Percentiles rank a stretch among this genome's conserved stretches.
These are phyloP conservation scores for Cepphus grylle DNA, from an alignment of 2,113 vertebrate genomes.

Conservation along the genomic window DNA sequence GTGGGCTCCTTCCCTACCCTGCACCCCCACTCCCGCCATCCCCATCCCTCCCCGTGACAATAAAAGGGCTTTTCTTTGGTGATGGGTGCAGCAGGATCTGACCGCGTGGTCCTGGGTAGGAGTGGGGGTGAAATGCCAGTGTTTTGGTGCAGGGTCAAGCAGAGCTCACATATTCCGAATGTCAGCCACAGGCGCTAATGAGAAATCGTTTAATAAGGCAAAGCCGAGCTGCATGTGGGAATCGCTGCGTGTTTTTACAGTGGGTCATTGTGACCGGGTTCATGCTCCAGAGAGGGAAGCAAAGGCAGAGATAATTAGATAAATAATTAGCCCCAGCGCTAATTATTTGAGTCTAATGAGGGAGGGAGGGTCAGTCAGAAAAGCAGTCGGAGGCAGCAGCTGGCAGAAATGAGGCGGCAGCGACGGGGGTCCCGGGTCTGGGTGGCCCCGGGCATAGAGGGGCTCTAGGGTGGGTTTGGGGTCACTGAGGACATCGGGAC, in stretches of 20 bases:
- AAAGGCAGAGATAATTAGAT: neutral
- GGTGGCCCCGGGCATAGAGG: neutral
- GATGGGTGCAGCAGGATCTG: neutral
- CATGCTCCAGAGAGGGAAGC: neutral
- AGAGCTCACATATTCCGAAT: fast-evolving
- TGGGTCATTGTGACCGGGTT: fast-evolving
- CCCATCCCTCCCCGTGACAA: neutral
- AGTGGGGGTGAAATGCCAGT: neutral
- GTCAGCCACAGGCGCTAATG: fast-evolving
- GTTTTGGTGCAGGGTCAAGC: neutral
- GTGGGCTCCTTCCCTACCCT: neutral
- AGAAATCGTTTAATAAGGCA: neutral
- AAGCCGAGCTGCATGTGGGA: neutral
- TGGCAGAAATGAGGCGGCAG: neutral
- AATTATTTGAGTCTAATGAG: neutral
- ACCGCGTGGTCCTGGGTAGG: fast-evolving
- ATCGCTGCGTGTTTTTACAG: fast-evolving
- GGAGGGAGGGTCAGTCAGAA: neutral
- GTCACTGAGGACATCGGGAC: neutral
- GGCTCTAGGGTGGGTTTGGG: neutral
- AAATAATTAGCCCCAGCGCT: neutral
- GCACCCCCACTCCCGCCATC: neutral
- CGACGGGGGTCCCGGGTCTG: neutral
- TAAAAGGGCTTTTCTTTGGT: conserved; percentile 54
- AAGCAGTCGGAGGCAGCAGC: neutral